A percentile compares a stretch with the other conserved stretches of the same genome.
These are phyloP conservation scores for Rhyacophila evoluta DNA, from an alignment of 2,888 invertebrate species.

Conservation along the genomic window DNA sequence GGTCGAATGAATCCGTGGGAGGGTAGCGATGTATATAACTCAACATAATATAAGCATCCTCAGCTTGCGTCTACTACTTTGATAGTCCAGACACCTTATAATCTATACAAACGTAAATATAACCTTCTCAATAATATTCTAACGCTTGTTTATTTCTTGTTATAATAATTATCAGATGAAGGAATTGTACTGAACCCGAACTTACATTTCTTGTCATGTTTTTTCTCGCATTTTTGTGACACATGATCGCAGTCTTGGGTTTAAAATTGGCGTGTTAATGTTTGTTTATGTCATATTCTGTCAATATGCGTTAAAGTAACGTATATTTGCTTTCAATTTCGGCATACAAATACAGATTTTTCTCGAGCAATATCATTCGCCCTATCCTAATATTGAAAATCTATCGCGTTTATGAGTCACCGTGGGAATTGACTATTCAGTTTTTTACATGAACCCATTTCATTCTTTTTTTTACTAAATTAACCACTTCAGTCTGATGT, in stretches of 20 bases:
- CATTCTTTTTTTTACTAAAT: background rate
- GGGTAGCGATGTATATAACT: constrained; percentile 35
- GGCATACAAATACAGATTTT: background rate
- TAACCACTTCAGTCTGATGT: no score
- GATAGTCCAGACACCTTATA: background rate
- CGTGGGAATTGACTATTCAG: background rate
- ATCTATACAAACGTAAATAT: background rate
- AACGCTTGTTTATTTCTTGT: background rate
- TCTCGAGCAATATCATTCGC: background rate
- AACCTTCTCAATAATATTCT: background rate
- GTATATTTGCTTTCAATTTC: background rate
- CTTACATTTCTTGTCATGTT: background rate
- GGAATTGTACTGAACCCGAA: background rate
- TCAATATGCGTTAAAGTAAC: background rate
- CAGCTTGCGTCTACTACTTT: background rate
- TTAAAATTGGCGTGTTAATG: background rate
- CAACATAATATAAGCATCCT: background rate
- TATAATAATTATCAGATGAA: background rate
- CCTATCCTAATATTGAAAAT: background rate
- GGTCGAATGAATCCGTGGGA: constrained; percentile 39
- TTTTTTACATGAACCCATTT: background rate
- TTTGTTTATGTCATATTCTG: background rate
- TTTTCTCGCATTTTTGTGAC: background rate
- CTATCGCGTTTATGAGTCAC: background rate
- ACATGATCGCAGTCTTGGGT: background rate